Evolutionary conservation across 2,797 vertebrate species (phyloP).

Genomic region (Botia kubotai): DNA sequence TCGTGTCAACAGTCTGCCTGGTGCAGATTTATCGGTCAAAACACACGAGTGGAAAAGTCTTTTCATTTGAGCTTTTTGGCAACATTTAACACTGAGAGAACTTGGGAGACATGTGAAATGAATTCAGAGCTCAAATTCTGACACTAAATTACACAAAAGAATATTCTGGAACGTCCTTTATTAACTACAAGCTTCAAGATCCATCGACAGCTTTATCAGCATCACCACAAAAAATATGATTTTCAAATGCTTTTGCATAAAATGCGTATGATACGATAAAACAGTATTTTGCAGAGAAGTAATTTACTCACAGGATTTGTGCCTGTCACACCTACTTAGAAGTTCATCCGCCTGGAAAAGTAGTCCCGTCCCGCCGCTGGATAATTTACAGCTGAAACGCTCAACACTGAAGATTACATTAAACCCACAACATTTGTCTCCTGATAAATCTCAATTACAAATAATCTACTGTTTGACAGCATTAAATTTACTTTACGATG

Average conservation of each 20-base stretch:
- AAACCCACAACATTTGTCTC: too few species aligned
- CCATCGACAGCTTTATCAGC: neutral
- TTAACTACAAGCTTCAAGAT: neutral
- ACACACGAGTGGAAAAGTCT: constrained; percentile 45
- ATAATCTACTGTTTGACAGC: too few species aligned
- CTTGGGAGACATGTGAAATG: neutral
- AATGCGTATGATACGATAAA: neutral
- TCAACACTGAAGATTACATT: too few species aligned
- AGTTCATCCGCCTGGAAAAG: too few species aligned
- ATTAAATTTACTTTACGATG: too few species aligned
- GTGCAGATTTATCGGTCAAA: constrained; percentile 52
- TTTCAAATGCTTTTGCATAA: neutral
- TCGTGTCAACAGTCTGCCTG: constrained; percentile 57
- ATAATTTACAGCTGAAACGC: too few species aligned
- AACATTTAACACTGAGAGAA: constrained; percentile 31
- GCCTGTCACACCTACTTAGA: too few species aligned
- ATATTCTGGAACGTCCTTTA: neutral
- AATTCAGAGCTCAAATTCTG: neutral
- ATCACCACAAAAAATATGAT: too few species aligned
- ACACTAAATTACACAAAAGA: neutral
- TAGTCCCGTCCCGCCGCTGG: too few species aligned
- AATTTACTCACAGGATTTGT: too few species aligned
- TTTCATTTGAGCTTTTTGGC: constrained; percentile 17
- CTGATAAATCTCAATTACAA: too few species aligned
- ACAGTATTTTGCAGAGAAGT: too few species aligned